phyloP scores from a whole-genome alignment of 2,888 invertebrate genomes.

The Cheilosia vernalis region DNA sequence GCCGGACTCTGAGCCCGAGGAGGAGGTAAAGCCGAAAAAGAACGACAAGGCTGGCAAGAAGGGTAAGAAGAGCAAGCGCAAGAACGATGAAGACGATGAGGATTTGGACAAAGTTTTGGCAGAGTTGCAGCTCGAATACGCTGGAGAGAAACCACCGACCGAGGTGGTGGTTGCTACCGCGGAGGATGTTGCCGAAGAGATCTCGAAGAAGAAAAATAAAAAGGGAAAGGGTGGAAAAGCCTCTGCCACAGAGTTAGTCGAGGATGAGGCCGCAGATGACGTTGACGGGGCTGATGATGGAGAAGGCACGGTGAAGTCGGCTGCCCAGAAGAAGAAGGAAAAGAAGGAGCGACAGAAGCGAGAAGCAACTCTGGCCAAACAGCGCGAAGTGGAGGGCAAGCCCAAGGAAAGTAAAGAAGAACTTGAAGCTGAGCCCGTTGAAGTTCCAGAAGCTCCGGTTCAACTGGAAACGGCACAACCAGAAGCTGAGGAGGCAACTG shows the following conservation, averaged over 20 bases:
- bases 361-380: constrained; percentile 85
- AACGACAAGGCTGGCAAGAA: constrained; percentile 86
- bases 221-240: constrained; percentile 74
- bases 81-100: constrained; percentile 89
- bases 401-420: constrained; percentile 75
- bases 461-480: constrained; percentile 1
- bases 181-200: constrained; percentile 83
- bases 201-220: constrained; percentile 79
- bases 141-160: constrained; percentile 86
- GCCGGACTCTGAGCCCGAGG: constrained; percentile 80
- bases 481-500: constrained; percentile 77
- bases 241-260: constrained; percentile 76
- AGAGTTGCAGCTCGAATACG: constrained; percentile 90
- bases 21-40: constrained; percentile 84
- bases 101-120: constrained; percentile 93
- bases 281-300: constrained; percentile 83
- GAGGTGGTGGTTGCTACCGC: constrained; percentile 81
- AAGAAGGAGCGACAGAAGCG: constrained; percentile 93
- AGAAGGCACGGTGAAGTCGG: constrained; percentile 88
- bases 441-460: constrained; percentile 11
- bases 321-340: constrained; percentile 95
- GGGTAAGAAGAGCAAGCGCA: constrained; percentile 89
- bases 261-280: constrained; percentile 79
- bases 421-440: constrained; percentile 30
- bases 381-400: constrained; percentile 79